Conservation (phyloP, 1,140 invertebrate species). For the Chymomyza costata region DNA sequence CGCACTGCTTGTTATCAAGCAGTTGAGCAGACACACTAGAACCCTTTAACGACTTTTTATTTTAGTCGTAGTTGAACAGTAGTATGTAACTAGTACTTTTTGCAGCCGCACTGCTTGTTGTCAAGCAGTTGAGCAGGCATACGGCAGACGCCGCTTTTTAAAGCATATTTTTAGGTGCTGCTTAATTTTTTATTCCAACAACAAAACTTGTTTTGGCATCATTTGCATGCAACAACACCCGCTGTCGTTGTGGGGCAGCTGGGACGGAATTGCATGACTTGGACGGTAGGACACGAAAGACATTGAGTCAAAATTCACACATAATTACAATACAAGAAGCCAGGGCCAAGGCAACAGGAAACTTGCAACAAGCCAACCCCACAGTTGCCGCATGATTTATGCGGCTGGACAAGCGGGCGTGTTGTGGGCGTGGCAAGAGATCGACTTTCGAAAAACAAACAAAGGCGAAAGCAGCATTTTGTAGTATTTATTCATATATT, state of each 20-base stretch:
- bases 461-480: conserved; percentile 38
- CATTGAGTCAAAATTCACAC: conserved; percentile 55
- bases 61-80: no score
- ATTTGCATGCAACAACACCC: conserved; percentile 40
- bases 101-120: no score
- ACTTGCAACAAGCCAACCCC: neutral
- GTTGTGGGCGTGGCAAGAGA: conserved; percentile 51
- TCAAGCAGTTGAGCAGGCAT: no score
- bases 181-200: no score
- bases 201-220: conserved; percentile 11
- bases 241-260: neutral
- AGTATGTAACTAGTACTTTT: no score
- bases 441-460: conserved; percentile 60
- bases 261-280: conserved; percentile 1
- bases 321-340: conserved; percentile 17
- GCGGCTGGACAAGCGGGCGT: conserved; percentile 3
- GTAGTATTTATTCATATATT: conserved; percentile 37
- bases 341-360: no score
- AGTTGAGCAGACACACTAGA: no score
- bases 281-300: no score
- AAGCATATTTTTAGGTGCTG: no score
- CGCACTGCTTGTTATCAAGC: no score
- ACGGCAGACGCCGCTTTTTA: no score
- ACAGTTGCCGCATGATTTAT: conserved; percentile 27
- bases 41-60: no score